Conservation (phyloP, 23 tunicate genomes). For the Botrylloides violaceus region DNA sequence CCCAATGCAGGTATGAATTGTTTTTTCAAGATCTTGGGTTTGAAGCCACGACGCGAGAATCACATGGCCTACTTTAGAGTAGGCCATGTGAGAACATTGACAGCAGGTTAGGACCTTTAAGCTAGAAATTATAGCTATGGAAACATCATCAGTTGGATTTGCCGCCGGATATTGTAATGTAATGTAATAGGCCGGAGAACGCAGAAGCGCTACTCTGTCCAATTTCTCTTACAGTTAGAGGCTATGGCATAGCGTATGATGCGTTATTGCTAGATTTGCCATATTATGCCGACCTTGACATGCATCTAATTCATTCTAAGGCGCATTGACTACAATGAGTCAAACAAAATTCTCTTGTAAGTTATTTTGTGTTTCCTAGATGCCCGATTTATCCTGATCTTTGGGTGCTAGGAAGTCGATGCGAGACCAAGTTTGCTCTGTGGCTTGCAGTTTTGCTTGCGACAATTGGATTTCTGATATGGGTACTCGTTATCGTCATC, state of each 20-base stretch:
- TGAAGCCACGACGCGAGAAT: slow-evolving; percentile 9
- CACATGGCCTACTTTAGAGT: slow-evolving; percentile 30
- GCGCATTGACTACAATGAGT: no score
- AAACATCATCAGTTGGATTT: no score
- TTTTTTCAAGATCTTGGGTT: no score
- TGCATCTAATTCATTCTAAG: not conserved
- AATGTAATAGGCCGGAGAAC: no score
- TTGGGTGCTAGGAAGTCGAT: slow-evolving; percentile 50
- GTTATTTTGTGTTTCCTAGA: slow-evolving; percentile 21
- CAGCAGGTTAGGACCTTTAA: slow-evolving; percentile 27
- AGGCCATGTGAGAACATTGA: slow-evolving; percentile 30
- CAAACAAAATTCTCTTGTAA: not conserved
- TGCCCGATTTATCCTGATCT: slow-evolving; percentile 45
- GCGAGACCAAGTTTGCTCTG: slow-evolving; percentile 47
- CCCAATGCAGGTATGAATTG: slow-evolving; percentile 66
- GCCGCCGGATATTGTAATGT: no score
- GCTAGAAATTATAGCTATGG: no score
- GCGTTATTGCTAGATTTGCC: no score
- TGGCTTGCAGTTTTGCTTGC: slow-evolving; percentile 59
- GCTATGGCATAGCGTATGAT: no score
- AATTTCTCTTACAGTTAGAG: no score
- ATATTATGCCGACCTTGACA: not conserved
- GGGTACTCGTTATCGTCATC: slow-evolving; percentile 41
- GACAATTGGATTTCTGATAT: slow-evolving; percentile 31
- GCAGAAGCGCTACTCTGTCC: no score